Evolutionary conservation across 2,888 invertebrate species (phyloP).

Genomic region (Eupithecia inturbata): DNA sequence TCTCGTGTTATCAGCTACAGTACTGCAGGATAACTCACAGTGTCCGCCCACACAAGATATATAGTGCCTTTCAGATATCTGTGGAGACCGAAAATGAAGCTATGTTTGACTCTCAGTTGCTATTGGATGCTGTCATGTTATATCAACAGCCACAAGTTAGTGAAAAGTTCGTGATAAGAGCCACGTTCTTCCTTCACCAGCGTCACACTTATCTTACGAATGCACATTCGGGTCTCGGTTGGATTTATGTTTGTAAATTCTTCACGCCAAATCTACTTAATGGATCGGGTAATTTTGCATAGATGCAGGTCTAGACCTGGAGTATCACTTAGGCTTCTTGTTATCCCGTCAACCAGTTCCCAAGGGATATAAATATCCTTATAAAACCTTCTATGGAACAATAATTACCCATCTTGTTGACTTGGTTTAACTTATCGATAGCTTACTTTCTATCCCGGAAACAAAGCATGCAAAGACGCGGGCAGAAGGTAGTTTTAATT

Average conservation of each 20-base stretch:
- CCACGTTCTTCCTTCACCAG: neutral
- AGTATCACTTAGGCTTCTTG: no score
- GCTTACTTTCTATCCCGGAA: neutral
- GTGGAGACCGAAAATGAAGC: neutral
- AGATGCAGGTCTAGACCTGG: no score
- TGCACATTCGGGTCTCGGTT: neutral
- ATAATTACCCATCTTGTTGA: neutral
- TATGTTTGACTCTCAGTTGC: neutral
- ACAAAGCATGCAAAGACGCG: neutral
- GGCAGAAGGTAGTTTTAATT: neutral
- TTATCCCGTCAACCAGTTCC: no score
- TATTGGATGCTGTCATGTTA: neutral
- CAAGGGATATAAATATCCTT: neutral
- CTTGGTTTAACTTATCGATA: neutral
- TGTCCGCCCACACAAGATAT: conserved; percentile 64
- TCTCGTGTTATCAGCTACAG: conserved; percentile 54
- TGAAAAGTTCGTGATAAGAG: neutral
- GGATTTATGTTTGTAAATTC: neutral
- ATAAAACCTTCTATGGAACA: neutral
- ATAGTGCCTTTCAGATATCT: neutral
- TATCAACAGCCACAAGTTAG: neutral
- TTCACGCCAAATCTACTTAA: neutral
- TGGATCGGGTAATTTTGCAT: no score
- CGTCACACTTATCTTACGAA: neutral
- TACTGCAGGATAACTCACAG: conserved; percentile 58